Conservation (phyloP, 2,797 vertebrate species). For the Aeoliscus strigatus region DNA sequence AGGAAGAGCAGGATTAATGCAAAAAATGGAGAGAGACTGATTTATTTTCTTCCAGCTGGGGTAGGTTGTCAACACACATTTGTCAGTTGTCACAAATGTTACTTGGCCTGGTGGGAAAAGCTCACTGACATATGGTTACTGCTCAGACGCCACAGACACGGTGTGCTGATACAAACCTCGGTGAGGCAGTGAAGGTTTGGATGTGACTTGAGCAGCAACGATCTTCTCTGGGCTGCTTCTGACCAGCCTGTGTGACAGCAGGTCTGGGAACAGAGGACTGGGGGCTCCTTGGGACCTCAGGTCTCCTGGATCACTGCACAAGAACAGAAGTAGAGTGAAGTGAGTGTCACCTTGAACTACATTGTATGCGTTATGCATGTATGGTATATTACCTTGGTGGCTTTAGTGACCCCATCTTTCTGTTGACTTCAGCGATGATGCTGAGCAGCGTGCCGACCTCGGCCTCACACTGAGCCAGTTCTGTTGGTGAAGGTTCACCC, state of each 20-base stretch:
- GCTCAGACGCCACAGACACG: slow-evolving; percentile 3
- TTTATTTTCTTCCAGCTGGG: background rate
- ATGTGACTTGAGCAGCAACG: slow-evolving; percentile 10
- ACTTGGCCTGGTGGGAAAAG: slow-evolving; percentile 1
- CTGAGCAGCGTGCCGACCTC: slow-evolving; percentile 61
- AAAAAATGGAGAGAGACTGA: background rate
- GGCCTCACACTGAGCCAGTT: slow-evolving; percentile 69
- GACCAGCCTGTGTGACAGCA: slow-evolving; percentile 48
- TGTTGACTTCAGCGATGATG: slow-evolving; percentile 65
- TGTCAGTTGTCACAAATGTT: too few species aligned
- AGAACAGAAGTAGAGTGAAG: slow-evolving; percentile 12
- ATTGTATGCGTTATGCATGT: background rate
- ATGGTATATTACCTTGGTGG: slow-evolving; percentile 61
- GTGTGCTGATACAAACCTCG: slow-evolving; percentile 40
- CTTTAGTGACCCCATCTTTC: slow-evolving; percentile 70
- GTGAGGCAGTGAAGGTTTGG: slow-evolving; percentile 36
- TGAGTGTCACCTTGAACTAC: too few species aligned
- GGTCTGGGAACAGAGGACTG: slow-evolving; percentile 58
- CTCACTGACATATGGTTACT: background rate
- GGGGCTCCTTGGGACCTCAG: slow-evolving; percentile 31
- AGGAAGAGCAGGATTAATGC: slow-evolving; percentile 8
- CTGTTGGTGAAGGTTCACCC: slow-evolving; percentile 59
- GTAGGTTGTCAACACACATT: too few species aligned
- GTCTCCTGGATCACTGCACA: slow-evolving; percentile 60
- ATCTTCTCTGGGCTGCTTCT: slow-evolving; percentile 49